A percentile compares a stretch with the other conserved stretches of the same genome.
These are phyloP conservation scores for Rhabdophis nuchalis DNA, from an alignment of 2,797 vertebrate genomes.

Conservation along the genomic window DNA sequence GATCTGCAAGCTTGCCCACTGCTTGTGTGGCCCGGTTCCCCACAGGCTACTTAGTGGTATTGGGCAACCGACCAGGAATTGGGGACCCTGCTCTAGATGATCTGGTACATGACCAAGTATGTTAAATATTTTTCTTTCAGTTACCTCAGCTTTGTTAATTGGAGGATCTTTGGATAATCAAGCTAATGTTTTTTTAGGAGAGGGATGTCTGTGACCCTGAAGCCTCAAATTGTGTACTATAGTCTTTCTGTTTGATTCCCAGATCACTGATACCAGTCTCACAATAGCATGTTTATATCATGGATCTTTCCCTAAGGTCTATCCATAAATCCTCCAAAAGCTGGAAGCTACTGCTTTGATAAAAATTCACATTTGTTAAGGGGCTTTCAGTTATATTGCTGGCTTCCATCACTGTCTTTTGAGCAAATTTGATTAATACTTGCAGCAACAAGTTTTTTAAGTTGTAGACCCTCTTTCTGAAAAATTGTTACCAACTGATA, in stretches of 20 bases:
- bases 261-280: background rate
- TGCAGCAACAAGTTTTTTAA: background rate
- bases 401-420: background rate
- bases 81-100: background rate
- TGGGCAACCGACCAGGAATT: accelerated
- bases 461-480: background rate
- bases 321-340: background rate
- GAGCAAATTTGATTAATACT: background rate
- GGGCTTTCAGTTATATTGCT: background rate
- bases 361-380: background rate
- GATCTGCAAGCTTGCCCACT: too few relatives aligned
- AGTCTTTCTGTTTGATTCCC: background rate
- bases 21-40: background rate
- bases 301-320: background rate
- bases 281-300: background rate
- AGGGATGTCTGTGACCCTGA: background rate
- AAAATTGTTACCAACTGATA: background rate
- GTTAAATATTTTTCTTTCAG: background rate
- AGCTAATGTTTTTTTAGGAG: background rate
- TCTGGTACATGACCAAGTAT: background rate
- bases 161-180: background rate
- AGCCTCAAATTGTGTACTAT: background rate
- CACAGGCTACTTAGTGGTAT: background rate
- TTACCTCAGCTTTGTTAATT: background rate
- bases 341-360: background rate